Base-by-base conservation (phyloP, 2,797 vertebrate species). In the Ctenosaura bakeri region DNA sequence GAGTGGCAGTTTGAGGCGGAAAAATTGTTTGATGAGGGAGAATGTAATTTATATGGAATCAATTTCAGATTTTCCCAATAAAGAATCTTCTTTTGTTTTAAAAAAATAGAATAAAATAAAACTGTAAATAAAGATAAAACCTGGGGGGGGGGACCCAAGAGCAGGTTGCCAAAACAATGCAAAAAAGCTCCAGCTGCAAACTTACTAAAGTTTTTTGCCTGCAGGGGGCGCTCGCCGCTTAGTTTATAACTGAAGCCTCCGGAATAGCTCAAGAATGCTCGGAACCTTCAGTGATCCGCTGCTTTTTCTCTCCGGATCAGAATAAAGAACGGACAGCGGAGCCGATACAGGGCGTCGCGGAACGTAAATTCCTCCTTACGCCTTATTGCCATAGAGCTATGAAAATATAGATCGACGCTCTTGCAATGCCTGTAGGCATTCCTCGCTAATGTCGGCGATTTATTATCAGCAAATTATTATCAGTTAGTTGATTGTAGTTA, bases 1-100 rank as follows among this genome's bases (percentile, higher is more conserved):
- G 85, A 69, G 64, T 29, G 8, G 10, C 29, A 89, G 35, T 91
- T 50, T 50, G 54, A 59, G 13, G 24, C 6, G 46, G 73, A 73
- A 93, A 91, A 93, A 95, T 93, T 83, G 90, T 56, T 20, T 16
- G 7, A 32, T 4, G 32, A 42, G 0, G 0, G 9, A 9, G 94
- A 94, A 93, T 93, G 83, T 95, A 94, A 95, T 93, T 94, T 94
- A 83, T 93, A 78, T 66, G 0, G 0, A 87, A 86, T 78, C 73
- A 94, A 74, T 92, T 87, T 90, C 62, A 42, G 66, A 46, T 74
- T 88, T 95, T 6, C 46, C 50, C 87, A 96, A 94, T 96, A 96
- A 96, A 96, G 80, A 90, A 87, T 32, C 22, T 80, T 77, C 86
- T 92, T 90, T 86, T 93, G 88, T 92, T 90, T 91, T 94, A 78